Percentiles rank a stretch among this genome's conserved stretches.
phyloP scores from a whole-genome alignment of 2,888 invertebrate genomes.

The Silvanus unidentatus region DNA sequence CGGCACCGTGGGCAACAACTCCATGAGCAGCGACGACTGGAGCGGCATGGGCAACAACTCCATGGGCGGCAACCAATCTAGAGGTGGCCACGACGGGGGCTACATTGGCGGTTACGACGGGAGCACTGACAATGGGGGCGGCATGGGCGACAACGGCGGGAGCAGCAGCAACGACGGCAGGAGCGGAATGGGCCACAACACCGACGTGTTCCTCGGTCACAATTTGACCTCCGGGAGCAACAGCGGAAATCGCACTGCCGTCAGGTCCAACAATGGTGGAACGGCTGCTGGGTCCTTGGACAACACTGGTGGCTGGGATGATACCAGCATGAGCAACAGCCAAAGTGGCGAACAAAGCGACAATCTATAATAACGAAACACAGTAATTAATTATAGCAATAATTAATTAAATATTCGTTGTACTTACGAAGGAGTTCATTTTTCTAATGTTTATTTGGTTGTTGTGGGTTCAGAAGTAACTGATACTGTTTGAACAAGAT shows the following conservation, averaged over 20 bases:
- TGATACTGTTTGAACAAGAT: background rate
- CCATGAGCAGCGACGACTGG: constrained; percentile 12
- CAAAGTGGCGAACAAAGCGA: constrained; percentile 29
- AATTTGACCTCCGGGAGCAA: constrained; percentile 31
- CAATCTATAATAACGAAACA: constrained; percentile 10
- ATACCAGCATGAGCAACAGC: constrained; percentile 27
- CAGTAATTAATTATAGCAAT: background rate
- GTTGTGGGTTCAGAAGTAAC: background rate
- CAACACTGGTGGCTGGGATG: constrained; percentile 15
- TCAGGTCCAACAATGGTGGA: constrained; percentile 31
- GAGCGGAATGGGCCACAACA: constrained; percentile 18
- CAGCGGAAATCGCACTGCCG: constrained; percentile 31
- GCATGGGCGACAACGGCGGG: constrained; percentile 19
- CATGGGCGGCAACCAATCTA: constrained; percentile 8
- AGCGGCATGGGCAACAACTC: constrained; percentile 7
- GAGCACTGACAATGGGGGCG: constrained; percentile 13
- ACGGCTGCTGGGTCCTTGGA: constrained; percentile 34
- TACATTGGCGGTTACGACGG: constrained; percentile 17
- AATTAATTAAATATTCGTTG: constrained; percentile 5
- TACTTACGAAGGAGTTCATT: constrained; percentile 34
- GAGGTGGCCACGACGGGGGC: constrained; percentile 17
- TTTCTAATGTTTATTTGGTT: constrained; percentile 12
- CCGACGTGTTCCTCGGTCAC: constrained; percentile 24
- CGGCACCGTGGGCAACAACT: constrained; percentile 10
- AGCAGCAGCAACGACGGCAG: constrained; percentile 25